Evolutionary conservation across 2,888 invertebrate genomes (phyloP).

Genomic region (Tachina fera): DNA sequence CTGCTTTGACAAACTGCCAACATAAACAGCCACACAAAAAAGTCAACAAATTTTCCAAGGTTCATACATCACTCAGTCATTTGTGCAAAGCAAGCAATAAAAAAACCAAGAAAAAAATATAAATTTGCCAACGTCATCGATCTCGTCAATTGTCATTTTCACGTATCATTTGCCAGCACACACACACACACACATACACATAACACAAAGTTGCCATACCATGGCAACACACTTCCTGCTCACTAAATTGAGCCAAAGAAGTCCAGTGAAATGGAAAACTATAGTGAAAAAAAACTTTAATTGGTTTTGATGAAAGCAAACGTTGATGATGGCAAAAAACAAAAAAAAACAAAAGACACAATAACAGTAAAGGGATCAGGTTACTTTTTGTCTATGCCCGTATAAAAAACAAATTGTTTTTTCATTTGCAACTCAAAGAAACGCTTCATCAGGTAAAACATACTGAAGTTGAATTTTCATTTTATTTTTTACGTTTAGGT

Average conservation of each 20-base stretch:
- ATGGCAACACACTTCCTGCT: slow-evolving; percentile 40
- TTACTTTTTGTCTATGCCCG: slow-evolving; percentile 36
- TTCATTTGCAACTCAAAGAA: slow-evolving; percentile 37
- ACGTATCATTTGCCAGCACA: slow-evolving; percentile 81
- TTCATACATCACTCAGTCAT: slow-evolving; percentile 68
- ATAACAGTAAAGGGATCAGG: slow-evolving; percentile 46
- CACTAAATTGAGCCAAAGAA: slow-evolving; percentile 10
- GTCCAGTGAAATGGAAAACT: slow-evolving; percentile 37
- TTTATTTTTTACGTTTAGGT: slow-evolving; percentile 34
- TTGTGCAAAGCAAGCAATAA: slow-evolving; percentile 42
- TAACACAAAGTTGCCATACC: slow-evolving; percentile 69
- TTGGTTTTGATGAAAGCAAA: slow-evolving; percentile 81
- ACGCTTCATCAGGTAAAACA: slow-evolving; percentile 71
- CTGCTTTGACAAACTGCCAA: slow-evolving; percentile 51
- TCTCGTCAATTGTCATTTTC: slow-evolving; percentile 82
- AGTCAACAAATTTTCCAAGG: slow-evolving; percentile 47
- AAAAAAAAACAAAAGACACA: neutral
- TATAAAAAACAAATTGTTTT: slow-evolving; percentile 10
- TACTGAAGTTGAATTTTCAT: slow-evolving; percentile 30
- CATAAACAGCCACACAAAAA: neutral
- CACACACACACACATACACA: too few relatives aligned
- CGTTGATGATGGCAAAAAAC: slow-evolving; percentile 74
- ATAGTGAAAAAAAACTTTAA: slow-evolving; percentile 75
- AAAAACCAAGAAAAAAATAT: neutral
- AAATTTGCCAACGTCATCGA: slow-evolving; percentile 80